phyloP scores from a whole-genome alignment of 2,797 vertebrate species.

The Eulemur mongoz region DNA sequence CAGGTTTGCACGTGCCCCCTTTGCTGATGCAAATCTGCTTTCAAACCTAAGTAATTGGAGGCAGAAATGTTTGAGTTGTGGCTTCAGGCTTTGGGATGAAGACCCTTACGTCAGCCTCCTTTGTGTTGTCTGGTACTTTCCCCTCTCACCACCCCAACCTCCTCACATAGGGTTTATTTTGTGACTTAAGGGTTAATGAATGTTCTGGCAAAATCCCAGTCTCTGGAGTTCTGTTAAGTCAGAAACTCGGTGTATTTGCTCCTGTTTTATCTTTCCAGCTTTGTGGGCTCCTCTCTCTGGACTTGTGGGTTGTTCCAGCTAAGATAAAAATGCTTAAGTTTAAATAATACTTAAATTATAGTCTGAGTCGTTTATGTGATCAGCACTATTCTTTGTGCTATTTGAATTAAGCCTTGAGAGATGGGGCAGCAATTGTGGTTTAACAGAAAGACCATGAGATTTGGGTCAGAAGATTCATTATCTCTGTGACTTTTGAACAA shows the following conservation, averaged over 20 bases:
- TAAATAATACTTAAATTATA: neutral
- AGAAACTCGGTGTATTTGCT: conserved; percentile 16
- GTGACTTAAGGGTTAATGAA: neutral
- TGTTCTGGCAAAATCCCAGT: neutral
- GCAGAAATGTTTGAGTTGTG: neutral
- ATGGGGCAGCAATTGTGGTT: neutral
- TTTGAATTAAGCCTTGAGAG: conserved; percentile 1
- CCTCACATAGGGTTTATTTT: neutral
- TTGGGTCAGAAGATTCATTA: neutral
- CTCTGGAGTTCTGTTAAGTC: neutral
- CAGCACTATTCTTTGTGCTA: neutral
- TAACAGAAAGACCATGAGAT: neutral
- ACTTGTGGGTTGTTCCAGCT: neutral
- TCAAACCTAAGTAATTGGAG: neutral
- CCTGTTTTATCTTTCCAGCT: conserved; percentile 8
- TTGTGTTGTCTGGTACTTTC: neutral
- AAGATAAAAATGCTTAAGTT: conserved; percentile 35
- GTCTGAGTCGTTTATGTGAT: neutral
- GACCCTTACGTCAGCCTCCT: neutral
- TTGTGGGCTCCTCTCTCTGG: conserved; percentile 31
- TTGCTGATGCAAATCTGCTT: conserved; percentile 40
- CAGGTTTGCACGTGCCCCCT: conserved; percentile 8
- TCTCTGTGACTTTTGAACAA: conserved; percentile 5
- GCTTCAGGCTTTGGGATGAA: neutral
- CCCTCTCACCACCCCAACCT: neutral